phyloP scores from a whole-genome alignment of 2,888 invertebrate species.

The Drosophila anomalata region DNA sequence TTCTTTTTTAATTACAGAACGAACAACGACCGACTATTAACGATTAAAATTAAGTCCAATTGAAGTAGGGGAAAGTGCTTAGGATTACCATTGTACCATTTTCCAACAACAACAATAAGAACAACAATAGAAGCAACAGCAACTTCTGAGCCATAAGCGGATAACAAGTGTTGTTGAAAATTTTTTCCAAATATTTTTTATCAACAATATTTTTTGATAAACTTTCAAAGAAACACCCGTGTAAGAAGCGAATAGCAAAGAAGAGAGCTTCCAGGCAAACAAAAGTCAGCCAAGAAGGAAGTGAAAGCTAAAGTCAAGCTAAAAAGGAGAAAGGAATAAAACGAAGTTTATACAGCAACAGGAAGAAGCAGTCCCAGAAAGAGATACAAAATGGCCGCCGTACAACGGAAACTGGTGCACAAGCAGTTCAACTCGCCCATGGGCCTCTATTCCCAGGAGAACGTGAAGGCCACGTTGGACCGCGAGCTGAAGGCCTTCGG shows the following conservation, averaged over 20 bases:
- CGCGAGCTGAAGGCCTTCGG: conserved; percentile 92
- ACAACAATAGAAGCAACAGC: conserved; percentile 15
- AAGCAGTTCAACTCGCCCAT: conserved; percentile 96
- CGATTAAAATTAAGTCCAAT: conserved; percentile 71
- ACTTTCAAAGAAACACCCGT: conserved; percentile 61
- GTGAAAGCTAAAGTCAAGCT: conserved; percentile 46
- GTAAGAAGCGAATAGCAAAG: conserved; percentile 16
- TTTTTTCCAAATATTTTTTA: conserved; percentile 71
- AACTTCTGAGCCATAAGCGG: conserved; percentile 50
- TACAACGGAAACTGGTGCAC: conserved; percentile 89
- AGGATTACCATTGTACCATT: conserved; percentile 26
- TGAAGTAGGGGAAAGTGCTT: conserved; percentile 61
- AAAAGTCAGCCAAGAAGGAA: conserved; percentile 33
- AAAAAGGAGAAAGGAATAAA: conserved; percentile 45
- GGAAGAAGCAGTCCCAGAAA: conserved; percentile 49
- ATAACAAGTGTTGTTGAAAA: conserved; percentile 20
- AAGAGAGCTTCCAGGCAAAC: conserved; percentile 22
- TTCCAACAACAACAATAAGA: conserved; percentile 19
- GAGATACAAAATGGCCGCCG: conserved; percentile 87
- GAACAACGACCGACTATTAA: conserved; percentile 78
- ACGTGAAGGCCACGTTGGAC: conserved; percentile 91
- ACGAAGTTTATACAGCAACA: conserved; percentile 17
- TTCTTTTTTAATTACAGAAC: conserved; percentile 71
- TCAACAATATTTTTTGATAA: conserved; percentile 75
- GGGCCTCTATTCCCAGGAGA: conserved; percentile 91